Base-by-base conservation (phyloP, 2,888 invertebrate genomes). In the Desoria tigrina region DNA sequence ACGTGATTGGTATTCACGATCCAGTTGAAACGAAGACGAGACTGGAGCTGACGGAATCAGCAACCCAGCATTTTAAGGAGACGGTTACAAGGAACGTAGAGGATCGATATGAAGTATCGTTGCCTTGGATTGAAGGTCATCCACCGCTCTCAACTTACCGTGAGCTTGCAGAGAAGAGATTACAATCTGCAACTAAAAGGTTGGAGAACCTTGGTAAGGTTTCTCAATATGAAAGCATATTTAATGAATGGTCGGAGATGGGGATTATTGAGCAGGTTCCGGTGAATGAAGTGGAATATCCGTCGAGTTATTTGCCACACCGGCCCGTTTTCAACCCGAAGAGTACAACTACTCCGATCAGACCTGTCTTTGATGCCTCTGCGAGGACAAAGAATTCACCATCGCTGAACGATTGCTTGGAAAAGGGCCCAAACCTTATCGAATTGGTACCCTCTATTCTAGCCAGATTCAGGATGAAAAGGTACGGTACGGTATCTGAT, bases 71-170 rank as follows among this genome's bases (percentile, higher is more conserved):
- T 37, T 69, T 68, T 24, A 9, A n/a, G 18, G 16, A 77, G 27
- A 79, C 78, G 0, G 75, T 79, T 2, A 57, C 7, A 0, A 50
- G 74, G 1, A 75, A 77, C 39, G 49, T 66, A 2, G 72, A 77
- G 16, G 76, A 77, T 4, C 69, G 79, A 1, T 80, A 78, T 67
- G 77, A 77, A 60, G 77, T 79, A 1, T 49, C 63, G 24, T 66
- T 79, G 14, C 79, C 79, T 9, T 79, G 78, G 78, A 70, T 76
- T 21, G 76, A 77, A 18, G 76, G 74, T 54, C 78, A 78, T 65
- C 77, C 77, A 1, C 76, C 74, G 4, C 54, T 79, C 1, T 21
- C 61, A 2, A 32, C 3, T 1, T 68, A 68, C 42, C 11, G 37
- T 1, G 1, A 21, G 1, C 9, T 64, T 6, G 64, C 66, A 7